A percentile compares a stretch with the other conserved stretches of the same genome.
These are phyloP conservation scores for Halictus quadricinctus DNA, from an alignment of 2,888 invertebrate genomes.

Conservation along the genomic window DNA sequence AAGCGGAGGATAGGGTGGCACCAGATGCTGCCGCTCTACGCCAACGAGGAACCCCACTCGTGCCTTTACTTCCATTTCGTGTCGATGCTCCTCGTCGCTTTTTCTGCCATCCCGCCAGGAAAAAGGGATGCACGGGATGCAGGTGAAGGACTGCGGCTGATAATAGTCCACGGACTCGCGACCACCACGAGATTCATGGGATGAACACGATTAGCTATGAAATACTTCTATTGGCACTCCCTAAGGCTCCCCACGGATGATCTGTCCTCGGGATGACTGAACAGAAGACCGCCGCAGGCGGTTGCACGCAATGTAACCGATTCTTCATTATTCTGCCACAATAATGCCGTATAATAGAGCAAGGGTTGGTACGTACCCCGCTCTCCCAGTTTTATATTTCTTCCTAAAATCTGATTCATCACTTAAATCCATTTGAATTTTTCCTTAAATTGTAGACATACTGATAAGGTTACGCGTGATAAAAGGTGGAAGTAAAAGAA, in stretches of 20 bases:
- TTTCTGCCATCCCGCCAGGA: slow-evolving; percentile 60
- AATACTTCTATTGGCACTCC: background rate
- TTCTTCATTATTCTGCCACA: background rate
- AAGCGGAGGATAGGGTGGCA: slow-evolving; percentile 58
- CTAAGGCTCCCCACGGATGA: background rate
- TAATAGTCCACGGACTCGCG: slow-evolving; percentile 42
- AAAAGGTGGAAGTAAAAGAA: too few relatives aligned
- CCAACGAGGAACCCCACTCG: slow-evolving; percentile 52
- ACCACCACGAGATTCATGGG: slow-evolving; percentile 3
- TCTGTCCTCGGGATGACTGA: background rate
- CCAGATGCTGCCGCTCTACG: slow-evolving; percentile 73
- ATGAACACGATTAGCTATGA: slow-evolving; percentile 8
- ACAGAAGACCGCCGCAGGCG: background rate
- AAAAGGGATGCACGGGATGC: slow-evolving; percentile 34
- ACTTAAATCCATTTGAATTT: too few relatives aligned
- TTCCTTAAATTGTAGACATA: too few relatives aligned
- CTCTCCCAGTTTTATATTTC: background rate
- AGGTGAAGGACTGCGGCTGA: slow-evolving; percentile 55
- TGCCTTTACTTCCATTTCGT: slow-evolving; percentile 70
- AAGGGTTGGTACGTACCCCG: too few relatives aligned
- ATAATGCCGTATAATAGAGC: background rate
- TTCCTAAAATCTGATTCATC: background rate
- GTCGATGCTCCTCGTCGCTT: slow-evolving; percentile 68
- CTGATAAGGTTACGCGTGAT: too few relatives aligned
- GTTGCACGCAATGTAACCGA: background rate